These are phyloP conservation scores for Pycnomerus fuliginosus DNA, from an alignment of 2,888 invertebrate species.

Conservation along the genomic window DNA sequence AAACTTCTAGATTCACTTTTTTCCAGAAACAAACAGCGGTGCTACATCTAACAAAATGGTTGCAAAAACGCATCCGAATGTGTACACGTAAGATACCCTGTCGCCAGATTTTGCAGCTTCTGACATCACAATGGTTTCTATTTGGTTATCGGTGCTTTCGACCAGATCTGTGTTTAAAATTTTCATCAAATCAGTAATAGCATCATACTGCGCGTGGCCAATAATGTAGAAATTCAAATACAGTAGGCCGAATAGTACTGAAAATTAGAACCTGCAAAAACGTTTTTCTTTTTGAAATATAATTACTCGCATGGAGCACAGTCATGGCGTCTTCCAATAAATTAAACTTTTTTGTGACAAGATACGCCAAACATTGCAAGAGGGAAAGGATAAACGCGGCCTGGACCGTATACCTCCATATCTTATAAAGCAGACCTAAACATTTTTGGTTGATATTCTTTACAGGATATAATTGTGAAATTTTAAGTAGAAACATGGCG, in stretches of 20 bases:
- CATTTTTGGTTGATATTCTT: neutral
- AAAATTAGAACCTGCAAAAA: neutral
- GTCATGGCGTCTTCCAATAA: slow-evolving; percentile 1
- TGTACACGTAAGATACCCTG: neutral
- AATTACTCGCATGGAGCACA: neutral
- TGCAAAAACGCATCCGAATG: neutral
- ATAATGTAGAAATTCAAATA: neutral
- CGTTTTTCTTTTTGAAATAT: neutral
- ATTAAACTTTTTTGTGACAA: neutral
- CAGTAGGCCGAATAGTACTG: neutral
- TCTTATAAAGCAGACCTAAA: neutral
- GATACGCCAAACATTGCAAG: neutral
- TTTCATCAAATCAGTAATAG: neutral
- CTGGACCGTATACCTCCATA: neutral
- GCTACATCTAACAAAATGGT: neutral
- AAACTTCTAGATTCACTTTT: neutral
- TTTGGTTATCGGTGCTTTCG: neutral
- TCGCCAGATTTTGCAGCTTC: neutral
- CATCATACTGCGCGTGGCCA: too few species aligned
- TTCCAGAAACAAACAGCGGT: neutral
- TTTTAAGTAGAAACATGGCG: neutral
- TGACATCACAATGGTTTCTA: neutral
- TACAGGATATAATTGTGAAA: neutral
- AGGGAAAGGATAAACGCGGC: neutral
- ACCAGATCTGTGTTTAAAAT: neutral